Base-by-base conservation (phyloP, 2,113 vertebrate genomes). In the Oreotrochilus melanogaster region DNA sequence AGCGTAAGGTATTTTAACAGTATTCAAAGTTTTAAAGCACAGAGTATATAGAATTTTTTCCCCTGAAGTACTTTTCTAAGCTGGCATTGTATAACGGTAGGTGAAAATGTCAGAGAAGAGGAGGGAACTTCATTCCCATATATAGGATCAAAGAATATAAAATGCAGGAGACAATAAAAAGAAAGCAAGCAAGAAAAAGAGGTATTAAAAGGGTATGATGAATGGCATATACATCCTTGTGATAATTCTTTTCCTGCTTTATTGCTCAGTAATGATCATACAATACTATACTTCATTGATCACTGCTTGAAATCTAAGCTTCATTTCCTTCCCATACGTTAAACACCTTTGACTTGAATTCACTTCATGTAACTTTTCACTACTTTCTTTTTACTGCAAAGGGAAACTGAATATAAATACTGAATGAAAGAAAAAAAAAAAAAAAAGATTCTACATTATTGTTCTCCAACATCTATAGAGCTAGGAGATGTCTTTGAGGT, bases 231-330 rank as follows among this genome's bases (percentile, higher is more conserved):
- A 97, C 93, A 97, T 94, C 94, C 95, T 95, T 97, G 93, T 97
- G 97, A 97, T 97, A 97, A 97, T 97, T 96, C 92, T 86, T 95
- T 95, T 83, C 93, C 94, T 89, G 95, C 96, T 97, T 97, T 97
- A 97, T 97, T 97, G 96, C 97, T 96, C 1, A 0, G 81, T 97
- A 97, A 97, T 97, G 96, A 97, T 97, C 97, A 95, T 86, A 97
- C 96, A 97, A 93, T 95, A 96, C 92, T 94, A 84, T 94, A 96
- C 95, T 96, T 95, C 96, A 97, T 95, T 97, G 97, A 97, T 97
- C 96, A 96, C 95, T 79, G 96, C 96, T 97, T 97, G 96, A 97
- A 97, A 97, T 95, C 96, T 88, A 97, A 97, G 97, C 95, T 97
- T 97, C 96, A 96, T 97, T 97, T 97, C 96, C 95, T 96, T 93